Conservation (phyloP, 2,113 vertebrate species). For the Myocastor coypus region DNA sequence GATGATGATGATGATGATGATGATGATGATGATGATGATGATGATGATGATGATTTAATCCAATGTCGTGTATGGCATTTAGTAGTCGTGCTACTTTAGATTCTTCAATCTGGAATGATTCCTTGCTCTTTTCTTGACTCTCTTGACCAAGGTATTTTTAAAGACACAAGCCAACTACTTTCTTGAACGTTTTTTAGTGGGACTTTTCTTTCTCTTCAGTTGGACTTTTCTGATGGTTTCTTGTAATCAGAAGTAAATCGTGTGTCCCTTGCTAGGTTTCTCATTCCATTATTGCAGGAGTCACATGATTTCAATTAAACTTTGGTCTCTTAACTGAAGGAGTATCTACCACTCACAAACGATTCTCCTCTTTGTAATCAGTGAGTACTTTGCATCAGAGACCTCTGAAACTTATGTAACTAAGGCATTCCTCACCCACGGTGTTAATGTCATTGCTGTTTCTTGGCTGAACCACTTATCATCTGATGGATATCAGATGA, state of each 20-base stretch:
- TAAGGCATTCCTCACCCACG: background rate
- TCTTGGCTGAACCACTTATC: background rate
- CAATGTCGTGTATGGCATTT: background rate
- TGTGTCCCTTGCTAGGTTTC: background rate
- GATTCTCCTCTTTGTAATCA: background rate
- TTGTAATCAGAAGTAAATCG: background rate
- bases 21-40: too few relatives aligned
- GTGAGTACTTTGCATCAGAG: background rate
- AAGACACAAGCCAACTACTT: background rate
- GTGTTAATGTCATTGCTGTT: background rate
- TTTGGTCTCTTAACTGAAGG: background rate
- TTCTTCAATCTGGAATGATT: background rate
- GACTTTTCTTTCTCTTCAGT: background rate
- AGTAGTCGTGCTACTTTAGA: background rate
- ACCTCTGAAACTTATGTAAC: background rate
- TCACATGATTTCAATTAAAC: background rate
- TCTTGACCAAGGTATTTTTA: conserved; percentile 14
- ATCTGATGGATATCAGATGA: background rate
- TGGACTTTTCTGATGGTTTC: background rate
- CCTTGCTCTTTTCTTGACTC: background rate
- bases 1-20: too few relatives aligned
- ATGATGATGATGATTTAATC: background rate
- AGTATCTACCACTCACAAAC: background rate
- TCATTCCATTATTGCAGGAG: background rate
- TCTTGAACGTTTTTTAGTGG: background rate